phyloP scores from a whole-genome alignment of 1,140 invertebrate genomes.

The Cyclargus thomasi region DNA sequence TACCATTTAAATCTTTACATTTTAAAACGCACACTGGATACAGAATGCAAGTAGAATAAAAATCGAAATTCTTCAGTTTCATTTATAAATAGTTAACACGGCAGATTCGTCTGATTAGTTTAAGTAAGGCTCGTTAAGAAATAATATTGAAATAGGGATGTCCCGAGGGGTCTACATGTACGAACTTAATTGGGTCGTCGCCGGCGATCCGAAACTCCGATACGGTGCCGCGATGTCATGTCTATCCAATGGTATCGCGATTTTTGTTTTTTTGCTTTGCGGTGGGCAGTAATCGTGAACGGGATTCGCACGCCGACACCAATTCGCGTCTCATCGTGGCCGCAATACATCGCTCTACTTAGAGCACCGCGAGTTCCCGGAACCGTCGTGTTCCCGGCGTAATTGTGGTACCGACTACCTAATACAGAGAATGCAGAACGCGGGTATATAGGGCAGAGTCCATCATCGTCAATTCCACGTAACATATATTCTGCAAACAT shows the following conservation, averaged over 20 bases:
- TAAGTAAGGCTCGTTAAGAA: constrained; percentile 33
- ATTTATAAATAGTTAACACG: background rate
- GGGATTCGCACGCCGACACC: constrained; percentile 66
- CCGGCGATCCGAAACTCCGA: constrained; percentile 45
- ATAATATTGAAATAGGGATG: constrained; percentile 35
- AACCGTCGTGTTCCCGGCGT: constrained; percentile 32
- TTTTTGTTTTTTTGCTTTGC: constrained; percentile 56
- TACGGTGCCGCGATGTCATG: constrained; percentile 48
- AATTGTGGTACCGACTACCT: constrained; percentile 27
- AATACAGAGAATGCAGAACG: background rate
- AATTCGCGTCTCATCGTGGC: constrained; percentile 69
- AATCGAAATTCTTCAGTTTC: background rate
- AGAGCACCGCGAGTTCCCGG: constrained; percentile 64
- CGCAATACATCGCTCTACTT: constrained; percentile 69
- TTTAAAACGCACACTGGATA: background rate
- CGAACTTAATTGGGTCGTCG: constrained; percentile 56
- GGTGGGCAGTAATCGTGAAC: constrained; percentile 68
- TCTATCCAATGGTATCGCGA: constrained; percentile 60
- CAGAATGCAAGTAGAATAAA: background rate
- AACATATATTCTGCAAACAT: too few relatives aligned
- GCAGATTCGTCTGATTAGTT: constrained; percentile 41
- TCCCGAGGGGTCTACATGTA: constrained; percentile 33
- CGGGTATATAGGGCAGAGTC: too few relatives aligned
- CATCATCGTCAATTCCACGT: too few relatives aligned
- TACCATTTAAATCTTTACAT: background rate